Conservation (phyloP, 2,888 invertebrate species). For the Drosophila rellima region DNA sequence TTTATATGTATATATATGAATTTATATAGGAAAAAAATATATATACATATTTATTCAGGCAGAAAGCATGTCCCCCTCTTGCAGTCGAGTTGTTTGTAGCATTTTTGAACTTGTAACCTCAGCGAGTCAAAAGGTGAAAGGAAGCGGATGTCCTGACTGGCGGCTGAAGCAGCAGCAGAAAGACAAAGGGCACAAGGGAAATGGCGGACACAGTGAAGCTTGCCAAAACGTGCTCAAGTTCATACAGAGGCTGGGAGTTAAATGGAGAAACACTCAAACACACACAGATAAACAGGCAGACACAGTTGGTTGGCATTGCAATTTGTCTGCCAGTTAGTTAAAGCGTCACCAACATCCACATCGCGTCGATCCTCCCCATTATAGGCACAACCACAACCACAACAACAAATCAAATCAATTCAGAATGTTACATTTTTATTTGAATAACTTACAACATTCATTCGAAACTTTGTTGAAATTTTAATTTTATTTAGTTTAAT, state of each 20-base stretch:
- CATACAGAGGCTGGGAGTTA: slow-evolving; percentile 17
- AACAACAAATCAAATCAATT: background rate
- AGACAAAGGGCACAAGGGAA: too few species aligned
- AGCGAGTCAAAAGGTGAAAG: slow-evolving; percentile 54
- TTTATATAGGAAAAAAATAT: background rate
- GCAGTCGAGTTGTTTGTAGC: slow-evolving; percentile 27
- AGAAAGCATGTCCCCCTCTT: slow-evolving; percentile 1
- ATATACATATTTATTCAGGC: slow-evolving; percentile 8
- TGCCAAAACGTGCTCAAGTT: slow-evolving; percentile 65
- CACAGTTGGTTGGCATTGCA: background rate
- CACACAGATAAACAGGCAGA: background rate
- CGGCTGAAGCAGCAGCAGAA: slow-evolving; percentile 1
- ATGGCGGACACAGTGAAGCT: slow-evolving; percentile 23
- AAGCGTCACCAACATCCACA: slow-evolving; percentile 7
- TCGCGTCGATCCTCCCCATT: background rate
- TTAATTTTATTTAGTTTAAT: too few species aligned
- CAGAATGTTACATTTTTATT: too few species aligned
- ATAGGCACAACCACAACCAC: background rate
- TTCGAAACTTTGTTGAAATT: too few species aligned
- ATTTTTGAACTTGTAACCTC: slow-evolving; percentile 66
- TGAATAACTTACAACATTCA: too few species aligned
- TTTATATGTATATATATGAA: background rate
- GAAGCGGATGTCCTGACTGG: slow-evolving; percentile 42
- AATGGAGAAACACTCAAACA: background rate
- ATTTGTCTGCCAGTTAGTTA: background rate